Evolutionary conservation across 1,140 invertebrate species (phyloP), one percentile per base, ranked within the genome.

Genomic region (Littorina saxatilis): DNA sequence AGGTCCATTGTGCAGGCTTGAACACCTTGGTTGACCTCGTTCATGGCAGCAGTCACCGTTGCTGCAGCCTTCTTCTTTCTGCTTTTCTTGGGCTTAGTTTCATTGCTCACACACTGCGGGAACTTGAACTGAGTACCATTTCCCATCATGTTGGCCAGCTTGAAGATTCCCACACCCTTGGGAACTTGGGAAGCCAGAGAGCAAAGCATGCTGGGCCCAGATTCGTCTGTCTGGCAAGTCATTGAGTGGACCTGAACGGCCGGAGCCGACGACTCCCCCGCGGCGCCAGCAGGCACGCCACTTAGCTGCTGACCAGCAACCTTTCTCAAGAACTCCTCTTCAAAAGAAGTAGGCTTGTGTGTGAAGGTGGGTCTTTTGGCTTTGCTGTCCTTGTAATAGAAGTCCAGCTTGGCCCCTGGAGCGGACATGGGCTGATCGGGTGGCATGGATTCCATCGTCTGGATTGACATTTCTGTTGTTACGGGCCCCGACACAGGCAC

Each of bases 311-410:
- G 29, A 11, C 47, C 63, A 43, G 47, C 39, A 32, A 70, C 58
- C 68, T 82, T 61, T 79, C 75, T 81, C 63, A 37, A 23, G 52
- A 79, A 83, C 35, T 73, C 80, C 29, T 72, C 72, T 77, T 80
- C 58, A 55, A 58, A 76, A 5, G 55, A 63, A 9, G 58, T 63
- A 63, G 39, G 13, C 35, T 61, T 58, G 37, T 23, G 29, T 39
- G 39, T 23, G 58, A 23, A 0, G 23, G 15, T 20, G 20, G 58
- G 7, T 43, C 23, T 66, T 29, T 43, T 78, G 11, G 39, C 39
- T 39, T 63, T 78, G 17, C 32, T 78, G 55, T 78, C 76, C 2
- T 78, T 78, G 58, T 78, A 78, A 37, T 78, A 78, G 20, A 78
- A 78, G 37, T 63, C 39, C 29, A 78, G 29, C 20, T 78, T 78